Evolutionary conservation across 2,113 vertebrate species (phyloP).

Genomic region (Prionailurus viverrinus): DNA sequence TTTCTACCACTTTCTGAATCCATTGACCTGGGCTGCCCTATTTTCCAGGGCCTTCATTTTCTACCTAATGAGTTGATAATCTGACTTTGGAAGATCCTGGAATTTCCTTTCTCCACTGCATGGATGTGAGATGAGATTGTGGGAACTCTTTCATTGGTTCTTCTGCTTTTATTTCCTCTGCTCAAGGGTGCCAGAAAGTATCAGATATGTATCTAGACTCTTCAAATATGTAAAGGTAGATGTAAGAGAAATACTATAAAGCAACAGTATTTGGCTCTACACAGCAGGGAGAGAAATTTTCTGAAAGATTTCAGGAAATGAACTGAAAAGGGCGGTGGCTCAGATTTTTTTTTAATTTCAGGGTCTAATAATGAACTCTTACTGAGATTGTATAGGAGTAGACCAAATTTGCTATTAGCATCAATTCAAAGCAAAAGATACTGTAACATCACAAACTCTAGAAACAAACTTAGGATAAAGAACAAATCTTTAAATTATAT

Average conservation of each 20-base stretch:
- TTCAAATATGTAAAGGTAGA: neutral
- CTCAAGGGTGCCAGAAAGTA: neutral
- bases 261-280: neutral
- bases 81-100: neutral
- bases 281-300: neutral
- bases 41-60: neutral
- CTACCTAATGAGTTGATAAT: neutral
- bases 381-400: neutral
- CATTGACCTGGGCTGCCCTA: neutral
- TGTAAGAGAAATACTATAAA: neutral
- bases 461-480: conserved; percentile 38
- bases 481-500: neutral
- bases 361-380: neutral
- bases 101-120: neutral
- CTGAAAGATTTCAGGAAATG: neutral
- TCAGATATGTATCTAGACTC: neutral
- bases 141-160: neutral
- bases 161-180: conserved; percentile 27
- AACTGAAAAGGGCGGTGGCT: neutral
- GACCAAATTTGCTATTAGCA: neutral
- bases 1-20: neutral
- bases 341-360: neutral
- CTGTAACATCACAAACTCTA: conserved; percentile 10
- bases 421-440: conserved; percentile 29
- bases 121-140: neutral